phyloP scores from a whole-genome alignment of 2,888 invertebrate species.

The Macrophya annulata region DNA sequence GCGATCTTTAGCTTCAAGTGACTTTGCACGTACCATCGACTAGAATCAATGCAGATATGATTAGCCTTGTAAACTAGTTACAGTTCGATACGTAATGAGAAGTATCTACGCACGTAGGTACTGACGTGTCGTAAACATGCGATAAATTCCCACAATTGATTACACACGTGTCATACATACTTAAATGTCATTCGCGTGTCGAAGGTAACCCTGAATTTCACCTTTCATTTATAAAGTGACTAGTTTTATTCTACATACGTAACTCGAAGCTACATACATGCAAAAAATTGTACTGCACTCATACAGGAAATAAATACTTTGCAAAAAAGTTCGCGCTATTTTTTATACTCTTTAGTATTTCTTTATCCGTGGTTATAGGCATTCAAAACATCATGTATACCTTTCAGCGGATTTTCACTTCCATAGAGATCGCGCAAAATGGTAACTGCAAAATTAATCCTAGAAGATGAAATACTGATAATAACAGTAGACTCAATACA shows the following conservation, averaged over 20 bases:
- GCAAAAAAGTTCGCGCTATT: background rate
- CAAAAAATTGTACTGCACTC: background rate
- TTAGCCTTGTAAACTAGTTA: conserved; percentile 12
- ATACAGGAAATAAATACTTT: conserved; percentile 18
- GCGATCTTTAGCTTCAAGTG: conserved; percentile 2
- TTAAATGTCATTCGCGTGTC: background rate
- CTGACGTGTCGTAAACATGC: background rate
- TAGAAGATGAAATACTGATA: background rate
- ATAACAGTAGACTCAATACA: background rate
- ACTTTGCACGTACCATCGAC: conserved; percentile 13
- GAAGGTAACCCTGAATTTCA: conserved; percentile 8
- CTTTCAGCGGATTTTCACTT: background rate
- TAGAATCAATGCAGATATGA: conserved; percentile 17
- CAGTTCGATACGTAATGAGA: background rate
- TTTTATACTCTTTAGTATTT: background rate
- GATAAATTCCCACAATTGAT: conserved; percentile 20
- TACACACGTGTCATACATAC: background rate
- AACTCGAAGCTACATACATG: background rate
- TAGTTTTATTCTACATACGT: background rate
- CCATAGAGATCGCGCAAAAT: background rate
- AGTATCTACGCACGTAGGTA: background rate
- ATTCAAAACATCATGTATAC: background rate
- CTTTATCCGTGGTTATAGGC: background rate
- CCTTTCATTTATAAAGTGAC: conserved; percentile 25
- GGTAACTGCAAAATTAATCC: background rate